Conservation (phyloP, 2,888 invertebrate genomes). For the Aleiodes alternator region DNA sequence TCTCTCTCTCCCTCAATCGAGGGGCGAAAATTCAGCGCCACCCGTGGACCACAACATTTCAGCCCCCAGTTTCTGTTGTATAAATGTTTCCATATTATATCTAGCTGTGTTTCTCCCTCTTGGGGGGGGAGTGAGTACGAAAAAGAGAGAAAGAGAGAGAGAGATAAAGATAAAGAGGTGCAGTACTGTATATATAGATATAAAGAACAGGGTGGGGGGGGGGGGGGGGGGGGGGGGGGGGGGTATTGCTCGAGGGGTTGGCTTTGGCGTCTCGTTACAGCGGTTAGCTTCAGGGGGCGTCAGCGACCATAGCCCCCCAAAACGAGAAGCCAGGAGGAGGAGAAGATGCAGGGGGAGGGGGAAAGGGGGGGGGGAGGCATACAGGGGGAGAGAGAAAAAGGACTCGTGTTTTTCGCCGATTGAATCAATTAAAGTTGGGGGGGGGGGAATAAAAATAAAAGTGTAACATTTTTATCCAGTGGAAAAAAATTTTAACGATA, state of each 20-base stretch:
- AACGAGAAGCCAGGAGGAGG: slow-evolving; percentile 43
- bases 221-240: neutral
- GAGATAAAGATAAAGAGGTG: slow-evolving; percentile 4
- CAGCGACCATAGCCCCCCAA: slow-evolving; percentile 49
- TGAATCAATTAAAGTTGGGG: slow-evolving; percentile 74
- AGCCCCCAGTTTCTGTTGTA: slow-evolving; percentile 61
- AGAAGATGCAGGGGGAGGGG: slow-evolving; percentile 37
- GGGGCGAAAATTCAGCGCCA: slow-evolving; percentile 43
- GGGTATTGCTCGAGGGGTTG: slow-evolving; percentile 63
- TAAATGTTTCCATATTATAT: slow-evolving; percentile 71
- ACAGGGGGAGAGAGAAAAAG: slow-evolving; percentile 45
- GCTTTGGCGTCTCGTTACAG: slow-evolving; percentile 73
- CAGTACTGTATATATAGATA: slow-evolving; percentile 16
- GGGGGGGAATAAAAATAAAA: slow-evolving; percentile 36
- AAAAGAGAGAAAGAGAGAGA: slow-evolving; percentile 37
- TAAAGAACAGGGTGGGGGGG: neutral
- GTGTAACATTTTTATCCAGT: slow-evolving; percentile 6
- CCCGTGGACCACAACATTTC: slow-evolving; percentile 59
- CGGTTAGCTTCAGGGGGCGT: slow-evolving; percentile 67
- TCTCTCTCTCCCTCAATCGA: too few species aligned
- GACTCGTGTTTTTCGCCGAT: slow-evolving; percentile 74
- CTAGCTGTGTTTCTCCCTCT: slow-evolving; percentile 41
- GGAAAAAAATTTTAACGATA: slow-evolving; percentile 50
- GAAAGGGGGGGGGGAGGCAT: slow-evolving; percentile 23
- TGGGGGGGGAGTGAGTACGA: slow-evolving; percentile 8